Conservation (phyloP, 2,797 vertebrate species). For the Phyllotis vaccarum region DNA sequence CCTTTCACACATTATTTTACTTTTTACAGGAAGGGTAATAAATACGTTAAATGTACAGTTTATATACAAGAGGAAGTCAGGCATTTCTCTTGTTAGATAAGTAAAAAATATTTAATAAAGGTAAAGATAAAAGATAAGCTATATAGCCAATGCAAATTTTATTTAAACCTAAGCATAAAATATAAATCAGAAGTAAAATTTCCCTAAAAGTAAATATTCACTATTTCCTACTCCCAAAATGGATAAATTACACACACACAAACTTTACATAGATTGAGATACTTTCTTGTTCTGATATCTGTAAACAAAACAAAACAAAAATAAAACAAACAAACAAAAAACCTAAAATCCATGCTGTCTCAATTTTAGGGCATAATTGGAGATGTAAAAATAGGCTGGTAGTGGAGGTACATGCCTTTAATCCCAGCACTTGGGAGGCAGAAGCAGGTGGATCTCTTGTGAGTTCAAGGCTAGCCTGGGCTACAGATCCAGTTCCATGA, state of each 20-base stretch:
- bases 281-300: not conserved
- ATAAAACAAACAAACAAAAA: too few relatives aligned
- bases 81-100: slow-evolving; percentile 37
- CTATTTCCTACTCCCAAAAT: not conserved
- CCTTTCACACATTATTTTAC: not conserved
- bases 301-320: slow-evolving; percentile 71
- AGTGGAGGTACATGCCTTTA: not conserved
- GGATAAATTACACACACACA: slow-evolving; percentile 15
- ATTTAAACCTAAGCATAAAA: slow-evolving; percentile 46
- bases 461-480: too few relatives aligned
- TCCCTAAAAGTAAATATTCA: slow-evolving; percentile 38
- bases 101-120: slow-evolving; percentile 39
- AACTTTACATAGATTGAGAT: not conserved
- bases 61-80: not conserved
- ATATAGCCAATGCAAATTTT: slow-evolving; percentile 13
- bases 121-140: not conserved
- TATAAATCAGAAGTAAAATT: slow-evolving; percentile 13
- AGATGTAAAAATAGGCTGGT: slow-evolving; percentile 13
- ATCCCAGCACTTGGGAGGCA: too few relatives aligned
- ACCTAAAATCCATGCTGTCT: slow-evolving; percentile 48
- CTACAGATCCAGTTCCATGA: too few relatives aligned
- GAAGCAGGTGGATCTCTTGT: too few relatives aligned
- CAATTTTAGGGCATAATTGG: slow-evolving; percentile 41
- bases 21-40: slow-evolving; percentile 49
- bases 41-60: slow-evolving; percentile 14